Evolutionary conservation across 2,888 invertebrate genomes (phyloP).

Genomic region (Tupiocoris notatus): DNA sequence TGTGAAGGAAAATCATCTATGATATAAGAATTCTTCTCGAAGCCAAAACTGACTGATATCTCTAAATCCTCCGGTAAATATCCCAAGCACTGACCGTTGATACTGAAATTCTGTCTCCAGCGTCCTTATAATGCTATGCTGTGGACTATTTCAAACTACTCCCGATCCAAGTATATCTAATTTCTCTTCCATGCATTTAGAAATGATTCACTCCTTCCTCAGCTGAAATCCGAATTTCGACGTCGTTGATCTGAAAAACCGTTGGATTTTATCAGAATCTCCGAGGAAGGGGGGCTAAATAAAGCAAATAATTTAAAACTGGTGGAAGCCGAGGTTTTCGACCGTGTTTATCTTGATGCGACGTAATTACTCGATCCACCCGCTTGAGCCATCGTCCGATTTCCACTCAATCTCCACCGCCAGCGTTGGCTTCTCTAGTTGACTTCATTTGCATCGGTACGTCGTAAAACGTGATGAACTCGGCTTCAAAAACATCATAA

Average conservation of each 20-base stretch:
- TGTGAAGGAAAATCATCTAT: too few species aligned
- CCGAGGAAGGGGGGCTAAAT: not conserved
- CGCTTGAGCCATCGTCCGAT: not conserved
- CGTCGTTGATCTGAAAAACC: not conserved
- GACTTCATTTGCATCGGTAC: slow-evolving; percentile 38
- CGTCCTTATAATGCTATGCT: too few species aligned
- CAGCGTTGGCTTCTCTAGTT: not conserved
- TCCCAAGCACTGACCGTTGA: too few species aligned
- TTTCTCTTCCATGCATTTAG: too few species aligned
- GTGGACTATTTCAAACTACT: too few species aligned
- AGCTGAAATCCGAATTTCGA: too few species aligned
- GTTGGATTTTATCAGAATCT: not conserved
- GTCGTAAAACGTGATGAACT: slow-evolving; percentile 38
- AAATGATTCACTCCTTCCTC: too few species aligned
- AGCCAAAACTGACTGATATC: too few species aligned
- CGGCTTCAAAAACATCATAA: slow-evolving; percentile 35
- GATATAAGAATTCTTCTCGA: too few species aligned
- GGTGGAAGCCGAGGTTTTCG: not conserved
- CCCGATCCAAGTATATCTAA: too few species aligned
- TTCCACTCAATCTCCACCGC: slow-evolving; percentile 7
- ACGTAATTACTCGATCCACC: slow-evolving; percentile 12
- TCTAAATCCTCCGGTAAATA: too few species aligned
- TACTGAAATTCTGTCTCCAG: too few species aligned
- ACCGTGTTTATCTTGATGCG: slow-evolving; percentile 26
- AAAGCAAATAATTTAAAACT: slow-evolving; percentile 6